Conservation (phyloP, 2,113 vertebrate genomes). For the Oncorhynchus kisutch region DNA sequence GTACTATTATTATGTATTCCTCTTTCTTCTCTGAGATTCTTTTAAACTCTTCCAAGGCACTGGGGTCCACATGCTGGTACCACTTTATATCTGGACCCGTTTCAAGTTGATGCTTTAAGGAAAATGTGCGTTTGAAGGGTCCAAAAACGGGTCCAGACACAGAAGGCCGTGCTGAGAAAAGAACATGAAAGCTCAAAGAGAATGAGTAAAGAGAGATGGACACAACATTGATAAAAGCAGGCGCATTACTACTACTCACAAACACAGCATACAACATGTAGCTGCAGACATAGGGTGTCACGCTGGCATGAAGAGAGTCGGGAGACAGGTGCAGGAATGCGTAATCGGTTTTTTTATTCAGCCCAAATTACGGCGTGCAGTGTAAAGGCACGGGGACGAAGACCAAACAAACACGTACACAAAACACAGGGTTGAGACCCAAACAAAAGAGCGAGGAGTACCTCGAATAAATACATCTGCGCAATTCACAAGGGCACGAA, state of each 20-base stretch:
- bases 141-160: conserved; percentile 70
- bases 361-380: too few relatives aligned
- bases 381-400: too few relatives aligned
- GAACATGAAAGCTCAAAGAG: conserved; percentile 48
- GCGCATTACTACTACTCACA: conserved; percentile 32
- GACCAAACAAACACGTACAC: too few relatives aligned
- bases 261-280: not conserved
- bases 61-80: conserved; percentile 70
- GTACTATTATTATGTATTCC: conserved; percentile 75
- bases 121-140: conserved; percentile 66
- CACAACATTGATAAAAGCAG: conserved; percentile 23
- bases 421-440: too few relatives aligned
- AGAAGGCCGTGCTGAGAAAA: conserved; percentile 38
- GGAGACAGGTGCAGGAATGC: too few relatives aligned
- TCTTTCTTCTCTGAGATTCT: conserved; percentile 70
- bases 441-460: too few relatives aligned
- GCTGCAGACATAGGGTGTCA: conserved; percentile 53
- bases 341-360: too few relatives aligned
- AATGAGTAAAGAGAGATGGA: conserved; percentile 22
- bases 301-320: conserved; percentile 24
- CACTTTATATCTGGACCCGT: conserved; percentile 68
- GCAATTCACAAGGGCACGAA: too few relatives aligned
- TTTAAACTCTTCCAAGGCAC: conserved; percentile 74
- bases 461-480: too few relatives aligned
- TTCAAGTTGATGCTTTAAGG: conserved; percentile 72